Base-by-base conservation (phyloP, 2,797 vertebrate species). In the Manis javanica region DNA sequence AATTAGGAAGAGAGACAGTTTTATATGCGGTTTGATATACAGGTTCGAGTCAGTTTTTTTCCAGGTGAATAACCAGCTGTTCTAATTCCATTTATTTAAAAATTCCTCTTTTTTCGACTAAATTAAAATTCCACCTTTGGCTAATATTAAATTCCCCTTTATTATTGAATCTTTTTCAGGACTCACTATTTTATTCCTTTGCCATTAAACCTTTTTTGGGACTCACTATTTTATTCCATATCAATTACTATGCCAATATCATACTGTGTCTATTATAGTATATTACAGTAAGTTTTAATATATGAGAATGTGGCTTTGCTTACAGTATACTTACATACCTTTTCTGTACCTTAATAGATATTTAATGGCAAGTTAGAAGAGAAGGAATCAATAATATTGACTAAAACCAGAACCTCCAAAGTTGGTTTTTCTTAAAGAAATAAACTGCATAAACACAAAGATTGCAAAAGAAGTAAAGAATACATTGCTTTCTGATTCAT, bases 31-130 rank as follows among this genome's bases (percentile, higher is more conserved):
- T 93, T 4, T 90, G 39, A 82, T 69, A 55, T 24, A 75, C 23
- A 53, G 26, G 5, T 34, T 21, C 63, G 91, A 8, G 37, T 42
- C n/a, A 49, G 8, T 87, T 90, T 89, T 64, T 26, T 82, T 86
- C 31, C 55, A 71, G 29, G 29, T 82, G 46, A 90, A 63, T 81
- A 92, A 75, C 42, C 57, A 89, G 26, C 26, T 51, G 10, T 87
- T 94, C 61, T 74, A 96, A 84, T 91, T 49, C 63, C 14, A 3
- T 74, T 78, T 55, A 63, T 91, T 87, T 59, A 39, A 83, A 88
- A 79, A 53, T 77, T 71, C 9, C 16, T 53, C 4, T 90, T 51
- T 79, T 71, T 59, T n/a, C 63, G 39, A 42, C 46, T 46, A 83
- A 87, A 37, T 66, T 87, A 49, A 90, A 94, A 94, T 82, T 81